phyloP scores from a whole-genome alignment of 1,140 invertebrate species.

The Drosophila kepulauana region DNA sequence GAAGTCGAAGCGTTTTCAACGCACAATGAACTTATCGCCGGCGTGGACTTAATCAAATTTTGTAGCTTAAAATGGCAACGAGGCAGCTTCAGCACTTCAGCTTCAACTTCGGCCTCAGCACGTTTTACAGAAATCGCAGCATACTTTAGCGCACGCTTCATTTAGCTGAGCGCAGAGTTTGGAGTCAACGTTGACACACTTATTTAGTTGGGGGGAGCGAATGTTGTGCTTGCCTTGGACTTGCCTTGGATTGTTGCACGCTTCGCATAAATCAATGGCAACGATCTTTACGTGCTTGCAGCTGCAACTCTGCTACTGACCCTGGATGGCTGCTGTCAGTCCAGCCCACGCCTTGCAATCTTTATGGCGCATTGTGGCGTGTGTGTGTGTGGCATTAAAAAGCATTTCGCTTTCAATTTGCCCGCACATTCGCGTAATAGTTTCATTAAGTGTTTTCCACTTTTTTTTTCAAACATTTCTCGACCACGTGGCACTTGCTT shows the following conservation, averaged over 20 bases:
- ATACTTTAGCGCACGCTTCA: conserved; percentile 71
- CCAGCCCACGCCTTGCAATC: conserved; percentile 62
- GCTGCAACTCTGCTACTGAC: conserved; percentile 29
- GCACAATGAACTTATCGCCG: conserved; percentile 71
- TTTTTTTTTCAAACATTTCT: conserved; percentile 50
- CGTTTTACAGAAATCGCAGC: conserved; percentile 54
- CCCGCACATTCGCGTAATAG: conserved; percentile 61
- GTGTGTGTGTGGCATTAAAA: conserved; percentile 70
- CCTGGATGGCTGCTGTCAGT: conserved; percentile 6
- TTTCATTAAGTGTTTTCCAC: conserved; percentile 75
- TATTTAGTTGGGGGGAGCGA: conserved; percentile 49
- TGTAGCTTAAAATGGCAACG: conserved; percentile 49
- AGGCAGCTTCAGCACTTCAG: conserved; percentile 26
- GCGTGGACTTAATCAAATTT: conserved; percentile 79
- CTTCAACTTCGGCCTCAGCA: conserved; percentile 30
- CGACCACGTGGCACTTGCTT: conserved; percentile 49
- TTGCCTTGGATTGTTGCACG: conserved; percentile 65
- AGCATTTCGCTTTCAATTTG: conserved; percentile 82
- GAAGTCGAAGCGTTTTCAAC: conserved; percentile 39
- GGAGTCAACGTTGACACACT: conserved; percentile 68
- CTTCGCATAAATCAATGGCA: conserved; percentile 81
- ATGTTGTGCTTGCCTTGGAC: conserved; percentile 56
- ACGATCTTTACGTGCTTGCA: conserved; percentile 78
- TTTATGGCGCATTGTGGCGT: conserved; percentile 77
- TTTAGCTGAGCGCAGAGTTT: conserved; percentile 45